These are phyloP conservation scores for Tetropium fuscum DNA, from an alignment of 2,888 invertebrate species.

Conservation along the genomic window DNA sequence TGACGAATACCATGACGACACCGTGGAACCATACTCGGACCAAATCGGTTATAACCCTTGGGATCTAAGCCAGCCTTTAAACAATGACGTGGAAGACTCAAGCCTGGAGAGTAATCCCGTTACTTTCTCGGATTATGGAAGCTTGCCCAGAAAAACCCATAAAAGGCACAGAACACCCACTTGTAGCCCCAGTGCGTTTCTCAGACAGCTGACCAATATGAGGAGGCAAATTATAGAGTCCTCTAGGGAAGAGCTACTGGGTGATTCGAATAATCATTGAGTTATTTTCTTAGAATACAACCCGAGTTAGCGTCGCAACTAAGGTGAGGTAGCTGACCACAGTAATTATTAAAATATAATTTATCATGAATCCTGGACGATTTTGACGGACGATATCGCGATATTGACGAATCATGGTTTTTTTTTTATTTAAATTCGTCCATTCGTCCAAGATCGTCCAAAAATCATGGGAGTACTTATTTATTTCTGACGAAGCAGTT, in stretches of 20 bases:
- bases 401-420: no score
- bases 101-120: conserved; percentile 60
- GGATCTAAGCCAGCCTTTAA: conserved; percentile 41
- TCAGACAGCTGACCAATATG: conserved; percentile 70
- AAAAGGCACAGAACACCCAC: conserved; percentile 50
- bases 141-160: conserved; percentile 57
- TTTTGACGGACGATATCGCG: no score
- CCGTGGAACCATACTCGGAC: conserved; percentile 3
- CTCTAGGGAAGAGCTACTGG: conserved; percentile 65
- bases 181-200: conserved; percentile 69
- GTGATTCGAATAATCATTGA: conserved; percentile 14
- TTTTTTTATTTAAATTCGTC: no score
- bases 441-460: no score
- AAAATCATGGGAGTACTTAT: no score
- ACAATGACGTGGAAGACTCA: conserved; percentile 53
- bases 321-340: no score
- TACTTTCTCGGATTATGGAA: conserved; percentile 64
- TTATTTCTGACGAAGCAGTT: no score
- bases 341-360: no score
- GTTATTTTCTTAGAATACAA: no score
- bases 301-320: no score
- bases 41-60: conserved; percentile 1
- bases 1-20: conserved; percentile 18
- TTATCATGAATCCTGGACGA: no score
- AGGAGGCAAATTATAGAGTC: conserved; percentile 69